Base-by-base conservation (phyloP, 2,113 vertebrate species). In the Fukomys damarensis region DNA sequence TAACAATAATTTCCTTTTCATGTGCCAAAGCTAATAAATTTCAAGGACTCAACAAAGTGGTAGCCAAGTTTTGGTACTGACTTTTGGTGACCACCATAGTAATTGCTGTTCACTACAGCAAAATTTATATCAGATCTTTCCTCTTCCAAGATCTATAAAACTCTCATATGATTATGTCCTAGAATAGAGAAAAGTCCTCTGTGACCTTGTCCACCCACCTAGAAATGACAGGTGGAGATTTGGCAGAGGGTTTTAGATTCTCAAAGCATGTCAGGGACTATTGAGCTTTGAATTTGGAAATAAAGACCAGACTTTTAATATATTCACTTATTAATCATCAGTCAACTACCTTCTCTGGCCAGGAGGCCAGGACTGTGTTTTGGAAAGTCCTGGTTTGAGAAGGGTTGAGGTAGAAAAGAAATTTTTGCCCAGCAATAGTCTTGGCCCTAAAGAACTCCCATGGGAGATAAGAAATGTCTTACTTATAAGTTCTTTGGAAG, bases 1-100 rank as follows among this genome's bases (percentile, higher is more conserved):
- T 26, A 91, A 14, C 2, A 89, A n/a, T 93, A 49, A 76, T 91
- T 96, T 95, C 66, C 49, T 68, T 68, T 61, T 91, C 11, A 20
- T 4, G 19, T 10, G 11, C 26, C 20, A 8, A 86, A 70, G 91
- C 58, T 81, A 58, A 68, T 81, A 5, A 22, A 5, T 49, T 70
- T 19, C 20, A 49, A 9, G 38, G 79, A 86, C 61, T 91, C 76
- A 56, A 8, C 52, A 86, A 79, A 87, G 41, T 58, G 66, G 66
- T 41, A 83, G 54, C 65, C 5, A 38, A 35, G 9, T 24, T 91
- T 82, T 28, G 8, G 3, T 76, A 32, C 30, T 90, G 22, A 35
- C 24, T 92, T 89, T 89, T 35, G 84, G 46, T 59, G 68, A 85
- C 17, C 2, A 82, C 32, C 16, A 0, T n/a, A 32, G 4, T 49